These are phyloP conservation scores for Macrotrachela quadricornifera DNA, from an alignment of 1,140 invertebrate species.

Conservation along the genomic window DNA sequence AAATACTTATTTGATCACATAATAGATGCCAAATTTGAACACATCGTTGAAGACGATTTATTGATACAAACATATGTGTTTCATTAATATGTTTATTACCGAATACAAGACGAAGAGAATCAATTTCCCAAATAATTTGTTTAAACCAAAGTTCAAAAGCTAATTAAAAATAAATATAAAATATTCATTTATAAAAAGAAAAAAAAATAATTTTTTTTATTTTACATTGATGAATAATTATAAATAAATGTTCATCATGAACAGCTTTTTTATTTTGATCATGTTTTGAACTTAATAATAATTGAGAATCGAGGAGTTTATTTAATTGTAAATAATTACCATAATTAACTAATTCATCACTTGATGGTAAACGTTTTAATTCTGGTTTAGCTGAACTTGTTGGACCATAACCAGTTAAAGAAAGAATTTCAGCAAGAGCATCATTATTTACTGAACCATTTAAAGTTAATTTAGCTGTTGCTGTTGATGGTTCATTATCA, in stretches of 20 bases:
- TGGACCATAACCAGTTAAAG: too few species aligned
- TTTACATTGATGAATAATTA: slow-evolving; percentile 84
- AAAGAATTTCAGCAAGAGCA: too few species aligned
- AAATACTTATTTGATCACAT: slow-evolving; percentile 82
- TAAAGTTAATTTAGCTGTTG: too few species aligned
- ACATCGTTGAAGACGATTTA: not conserved
- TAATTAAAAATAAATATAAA: too few species aligned
- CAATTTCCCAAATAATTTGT: slow-evolving; percentile 88
- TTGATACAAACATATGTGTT: not conserved
- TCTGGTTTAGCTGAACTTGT: too few species aligned
- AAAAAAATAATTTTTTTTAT: not conserved
- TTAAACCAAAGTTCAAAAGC: slow-evolving; percentile 99
- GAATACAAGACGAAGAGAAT: slow-evolving; percentile 67
- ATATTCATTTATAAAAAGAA: not conserved
- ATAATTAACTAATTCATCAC: slow-evolving; percentile 1
- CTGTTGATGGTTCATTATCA: too few species aligned
- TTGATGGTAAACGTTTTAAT: too few species aligned
- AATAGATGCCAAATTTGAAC: slow-evolving; percentile 42
- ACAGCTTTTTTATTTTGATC: slow-evolving; percentile 37
- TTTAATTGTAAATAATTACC: slow-evolving; percentile 41
- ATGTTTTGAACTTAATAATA: slow-evolving; percentile 49
- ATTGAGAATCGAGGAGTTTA: slow-evolving; percentile 61
- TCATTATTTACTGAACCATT: too few species aligned
- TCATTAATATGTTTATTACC: slow-evolving; percentile 21
- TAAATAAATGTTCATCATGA: slow-evolving; percentile 92